Evolutionary conservation across 2,888 invertebrate genomes (phyloP), one percentile per base, ranked within the genome.

Genomic region (Folsomia manolachei): DNA sequence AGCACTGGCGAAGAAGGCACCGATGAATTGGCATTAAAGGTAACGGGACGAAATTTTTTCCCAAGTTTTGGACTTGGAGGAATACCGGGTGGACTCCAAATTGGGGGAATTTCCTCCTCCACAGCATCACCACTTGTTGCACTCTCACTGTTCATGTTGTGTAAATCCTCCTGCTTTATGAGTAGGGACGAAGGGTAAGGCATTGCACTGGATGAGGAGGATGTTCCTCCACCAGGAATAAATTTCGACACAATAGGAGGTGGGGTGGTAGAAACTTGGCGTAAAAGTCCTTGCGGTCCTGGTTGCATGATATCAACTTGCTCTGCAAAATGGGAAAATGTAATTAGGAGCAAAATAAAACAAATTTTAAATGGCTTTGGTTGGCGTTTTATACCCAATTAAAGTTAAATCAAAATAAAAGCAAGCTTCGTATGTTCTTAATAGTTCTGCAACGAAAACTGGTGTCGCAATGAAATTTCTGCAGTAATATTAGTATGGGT

Each of bases 41-140:
- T 90, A 64, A 94, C 90, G 2, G 94, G 91, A 75, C 91, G 88
- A 86, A 93, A 94, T 84, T 92, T 93, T 80, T 91, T 87, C 79
- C 90, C 90, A 27, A 88, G 85, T 69, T 87, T 87, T 56, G 93
- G 93, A 82, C 92, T 92, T 51, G 91, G 87, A 64, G 89, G 89
- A 82, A 87, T 88, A 81, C 88, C 88, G 14, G 94, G 93, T 27
- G 90, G 62, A 21, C 21, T 90, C 94, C 94, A 94, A 79, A 93
- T 87, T 23, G 92, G 89, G 63, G 88, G 88, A 71, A 90, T 72
- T 39, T 39, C 39, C 14, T 39, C 39, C 4, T 39, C 39, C 7
- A 39, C 39, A 39, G 7, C 39, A 39, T 14, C 39, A 39, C 4
- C 14, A 14, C 39, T 39, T 9, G 39, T 39, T 9, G 7, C 39